These are phyloP conservation scores for Pelobates fuscus DNA, from an alignment of 2,113 vertebrate species.

Conservation along the genomic window DNA sequence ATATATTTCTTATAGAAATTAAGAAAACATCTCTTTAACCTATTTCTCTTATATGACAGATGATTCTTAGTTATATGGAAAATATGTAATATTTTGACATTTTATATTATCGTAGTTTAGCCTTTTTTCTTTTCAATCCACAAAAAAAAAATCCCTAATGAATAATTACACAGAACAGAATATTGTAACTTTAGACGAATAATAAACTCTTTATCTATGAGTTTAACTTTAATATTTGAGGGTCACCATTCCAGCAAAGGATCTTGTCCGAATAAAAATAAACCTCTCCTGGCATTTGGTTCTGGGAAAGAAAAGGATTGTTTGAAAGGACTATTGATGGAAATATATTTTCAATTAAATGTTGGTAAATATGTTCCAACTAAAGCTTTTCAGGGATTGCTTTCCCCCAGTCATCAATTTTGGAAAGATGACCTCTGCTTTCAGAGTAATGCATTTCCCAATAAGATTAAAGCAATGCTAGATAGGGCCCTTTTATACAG, in stretches of 20 bases:
- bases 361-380: neutral
- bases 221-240: conserved; percentile 3
- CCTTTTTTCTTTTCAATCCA: neutral
- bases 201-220: neutral
- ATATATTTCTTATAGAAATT: too few relatives aligned
- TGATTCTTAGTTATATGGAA: neutral
- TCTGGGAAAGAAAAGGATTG: conserved; percentile 13
- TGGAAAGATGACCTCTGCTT: conserved; percentile 1
- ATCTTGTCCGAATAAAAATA: neutral
- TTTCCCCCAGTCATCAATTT: conserved; percentile 11
- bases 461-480: neutral
- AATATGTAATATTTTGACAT: conserved; percentile 17
- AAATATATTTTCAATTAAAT: conserved; percentile 15
- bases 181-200: neutral
- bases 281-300: neutral
- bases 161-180: conserved; percentile 8
- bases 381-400: conserved; percentile 2
- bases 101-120: conserved; percentile 19
- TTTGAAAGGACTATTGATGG: neutral
- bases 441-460: conserved; percentile 9
- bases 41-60: neutral
- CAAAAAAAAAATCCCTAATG: neutral
- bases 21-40: neutral
- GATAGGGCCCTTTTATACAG: neutral
- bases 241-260: neutral